These are phyloP conservation scores for Notoglanidium macrostoma DNA, from an alignment of 2,797 vertebrate genomes.

Conservation along the genomic window DNA sequence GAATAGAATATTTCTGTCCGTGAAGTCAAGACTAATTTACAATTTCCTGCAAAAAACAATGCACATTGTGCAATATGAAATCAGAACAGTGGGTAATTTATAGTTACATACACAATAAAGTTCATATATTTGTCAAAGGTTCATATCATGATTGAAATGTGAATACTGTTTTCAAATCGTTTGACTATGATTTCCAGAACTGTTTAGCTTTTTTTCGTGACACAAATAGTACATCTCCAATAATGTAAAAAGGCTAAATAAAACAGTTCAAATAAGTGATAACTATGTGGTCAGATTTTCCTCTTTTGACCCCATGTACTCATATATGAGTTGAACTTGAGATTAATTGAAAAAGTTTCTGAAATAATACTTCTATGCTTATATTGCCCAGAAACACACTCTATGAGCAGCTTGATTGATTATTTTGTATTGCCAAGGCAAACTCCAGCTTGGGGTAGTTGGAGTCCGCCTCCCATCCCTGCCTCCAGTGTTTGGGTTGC, in stretches of 20 bases:
- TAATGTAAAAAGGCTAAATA: neutral
- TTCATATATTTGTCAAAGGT: conserved; percentile 7
- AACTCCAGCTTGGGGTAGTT: conserved; percentile 29
- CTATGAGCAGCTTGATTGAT: neutral
- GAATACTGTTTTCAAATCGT: neutral
- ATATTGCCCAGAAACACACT: neutral
- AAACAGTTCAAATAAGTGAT: neutral
- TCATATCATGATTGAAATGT: neutral
- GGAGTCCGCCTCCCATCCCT: conserved; percentile 54
- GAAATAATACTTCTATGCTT: neutral
- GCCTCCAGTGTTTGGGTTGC: conserved; percentile 69
- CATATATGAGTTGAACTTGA: neutral
- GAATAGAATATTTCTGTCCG: neutral
- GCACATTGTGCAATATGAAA: neutral
- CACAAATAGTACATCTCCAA: neutral
- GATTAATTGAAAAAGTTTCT: neutral
- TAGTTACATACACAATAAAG: neutral
- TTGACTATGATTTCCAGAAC: neutral
- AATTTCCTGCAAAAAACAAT: neutral
- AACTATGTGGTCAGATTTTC: neutral
- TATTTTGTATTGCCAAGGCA: conserved; percentile 11
- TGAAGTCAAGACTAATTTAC: neutral
- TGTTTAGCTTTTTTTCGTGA: neutral
- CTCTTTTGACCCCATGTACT: neutral
- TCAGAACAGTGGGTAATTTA: neutral